Percentiles rank a stretch among this genome's conserved stretches.
Conservation (phyloP, 2,797 vertebrate species). For the Poecilia wingei region DNA sequence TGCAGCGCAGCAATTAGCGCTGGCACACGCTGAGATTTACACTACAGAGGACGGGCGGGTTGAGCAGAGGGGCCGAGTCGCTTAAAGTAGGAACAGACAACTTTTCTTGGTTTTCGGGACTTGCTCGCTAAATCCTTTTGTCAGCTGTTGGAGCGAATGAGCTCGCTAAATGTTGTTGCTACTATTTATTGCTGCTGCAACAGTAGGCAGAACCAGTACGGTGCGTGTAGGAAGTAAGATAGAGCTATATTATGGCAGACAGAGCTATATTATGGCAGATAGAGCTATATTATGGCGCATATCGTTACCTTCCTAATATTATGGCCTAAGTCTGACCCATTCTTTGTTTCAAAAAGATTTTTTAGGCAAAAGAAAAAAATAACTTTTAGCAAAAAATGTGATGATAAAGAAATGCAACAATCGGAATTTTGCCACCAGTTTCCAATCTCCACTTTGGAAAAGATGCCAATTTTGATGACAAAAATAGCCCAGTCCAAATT, state of each 20-base stretch:
- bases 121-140: not conserved
- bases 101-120: not conserved
- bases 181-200: not conserved
- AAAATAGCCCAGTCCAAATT: not conserved
- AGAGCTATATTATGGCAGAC: too few species aligned
- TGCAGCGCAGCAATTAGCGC: conserved; percentile 34
- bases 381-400: too few species aligned
- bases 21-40: conserved; percentile 40
- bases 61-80: not conserved
- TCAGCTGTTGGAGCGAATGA: not conserved
- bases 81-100: not conserved
- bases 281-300: too few species aligned
- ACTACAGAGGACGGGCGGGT: not conserved
- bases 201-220: not conserved
- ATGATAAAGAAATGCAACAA: not conserved
- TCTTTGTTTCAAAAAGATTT: too few species aligned
- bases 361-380: too few species aligned
- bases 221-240: too few species aligned
- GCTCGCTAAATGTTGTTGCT: not conserved
- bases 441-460: not conserved
- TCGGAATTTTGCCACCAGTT: not conserved
- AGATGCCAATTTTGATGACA: not conserved
- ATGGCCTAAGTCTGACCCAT: too few species aligned
- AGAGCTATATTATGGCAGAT: too few species aligned
- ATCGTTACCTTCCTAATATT: too few species aligned